Conservation (phyloP, 2,888 invertebrate species). For the Drosophila barbarae region DNA sequence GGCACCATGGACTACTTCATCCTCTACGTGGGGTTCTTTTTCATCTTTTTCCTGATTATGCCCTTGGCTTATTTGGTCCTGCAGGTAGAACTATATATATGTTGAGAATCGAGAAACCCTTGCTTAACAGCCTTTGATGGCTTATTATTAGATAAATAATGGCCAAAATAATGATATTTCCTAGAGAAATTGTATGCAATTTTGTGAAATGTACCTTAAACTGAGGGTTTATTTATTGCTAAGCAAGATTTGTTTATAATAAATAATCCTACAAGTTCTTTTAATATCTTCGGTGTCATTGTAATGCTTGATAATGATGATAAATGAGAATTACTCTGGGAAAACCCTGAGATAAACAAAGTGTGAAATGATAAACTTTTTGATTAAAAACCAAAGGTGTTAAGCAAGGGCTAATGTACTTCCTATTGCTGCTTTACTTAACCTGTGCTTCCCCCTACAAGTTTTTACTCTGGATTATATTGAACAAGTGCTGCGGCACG, state of each 20-base stretch:
- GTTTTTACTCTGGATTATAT: conserved; percentile 54
- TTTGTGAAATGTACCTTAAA: neutral
- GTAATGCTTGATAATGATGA: neutral
- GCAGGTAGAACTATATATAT: conserved; percentile 45
- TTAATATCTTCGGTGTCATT: neutral
- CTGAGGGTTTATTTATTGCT: neutral
- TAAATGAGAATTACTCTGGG: neutral
- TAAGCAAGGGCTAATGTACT: conserved; percentile 3
- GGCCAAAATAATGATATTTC: neutral
- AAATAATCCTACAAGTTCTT: neutral
- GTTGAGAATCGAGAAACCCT: no score
- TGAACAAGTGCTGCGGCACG: conserved; percentile 50
- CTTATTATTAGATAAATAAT: neutral
- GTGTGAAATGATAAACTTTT: conserved; percentile 2
- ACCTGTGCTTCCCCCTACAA: conserved; percentile 28
- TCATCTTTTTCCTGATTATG: conserved; percentile 53
- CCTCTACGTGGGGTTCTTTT: conserved; percentile 48
- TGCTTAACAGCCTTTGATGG: neutral
- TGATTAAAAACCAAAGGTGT: neutral
- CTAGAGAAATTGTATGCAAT: neutral
- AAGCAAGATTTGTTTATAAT: neutral
- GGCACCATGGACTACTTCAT: conserved; percentile 49
- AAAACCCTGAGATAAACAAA: neutral
- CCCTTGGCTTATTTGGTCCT: conserved; percentile 58
- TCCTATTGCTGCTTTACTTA: neutral